Percentiles rank a stretch among this genome's conserved stretches.
phyloP scores from a whole-genome alignment of 2,888 invertebrate species.

The Lepidonotus clava region DNA sequence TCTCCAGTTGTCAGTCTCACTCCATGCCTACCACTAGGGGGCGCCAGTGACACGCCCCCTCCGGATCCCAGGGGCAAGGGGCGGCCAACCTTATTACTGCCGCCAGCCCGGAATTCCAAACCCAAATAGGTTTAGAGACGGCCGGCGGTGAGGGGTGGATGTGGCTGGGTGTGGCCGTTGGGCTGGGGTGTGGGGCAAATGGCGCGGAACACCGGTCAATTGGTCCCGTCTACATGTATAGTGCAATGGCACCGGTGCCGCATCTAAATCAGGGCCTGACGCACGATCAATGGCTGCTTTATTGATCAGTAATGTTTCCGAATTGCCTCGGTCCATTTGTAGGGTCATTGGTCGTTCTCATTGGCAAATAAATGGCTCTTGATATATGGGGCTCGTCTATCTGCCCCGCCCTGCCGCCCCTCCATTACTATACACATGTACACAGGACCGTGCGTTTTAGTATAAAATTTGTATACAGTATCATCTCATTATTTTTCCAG shows the following conservation, averaged over 20 bases:
- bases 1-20: constrained; percentile 1
- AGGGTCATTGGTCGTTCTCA: background rate
- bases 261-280: background rate
- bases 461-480: too few species aligned
- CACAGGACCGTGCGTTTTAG: too few species aligned
- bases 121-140: constrained; percentile 2
- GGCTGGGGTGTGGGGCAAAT: background rate
- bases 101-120: background rate
- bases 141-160: too few species aligned
- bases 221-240: background rate
- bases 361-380: too few species aligned
- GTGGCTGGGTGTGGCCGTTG: background rate
- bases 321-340: background rate
- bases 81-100: background rate
- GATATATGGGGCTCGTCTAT: too few species aligned
- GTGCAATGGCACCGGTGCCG: too few species aligned
- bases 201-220: background rate
- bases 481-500: too few species aligned
- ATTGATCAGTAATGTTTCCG: constrained; percentile 1
- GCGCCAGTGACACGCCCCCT: constrained; percentile 19
- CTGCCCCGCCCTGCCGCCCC: too few species aligned
- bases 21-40: constrained; percentile 1
- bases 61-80: background rate
- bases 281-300: background rate
- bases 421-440: too few species aligned